Percentiles rank a stretch among this genome's conserved stretches.
These are phyloP conservation scores for Rhopilema esculentum DNA, from an alignment of 30 jellyfish, hydroid and myxozoan species.

Conservation along the genomic window DNA sequence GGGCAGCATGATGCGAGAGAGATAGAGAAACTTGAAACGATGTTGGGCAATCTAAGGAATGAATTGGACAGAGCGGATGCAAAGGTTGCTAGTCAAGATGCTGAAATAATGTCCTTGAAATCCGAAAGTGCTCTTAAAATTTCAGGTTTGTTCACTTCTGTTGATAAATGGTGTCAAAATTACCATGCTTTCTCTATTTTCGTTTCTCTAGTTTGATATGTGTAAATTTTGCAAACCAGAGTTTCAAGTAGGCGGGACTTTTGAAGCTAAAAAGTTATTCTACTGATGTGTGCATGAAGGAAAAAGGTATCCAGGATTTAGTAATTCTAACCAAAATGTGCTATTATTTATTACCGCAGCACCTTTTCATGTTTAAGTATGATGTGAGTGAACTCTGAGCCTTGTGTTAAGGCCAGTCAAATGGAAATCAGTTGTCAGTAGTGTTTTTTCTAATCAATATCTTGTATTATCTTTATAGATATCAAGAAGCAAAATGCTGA, in stretches of 20 bases:
- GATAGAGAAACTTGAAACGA: conserved; percentile 41
- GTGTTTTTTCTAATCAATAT: no score
- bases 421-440: no score
- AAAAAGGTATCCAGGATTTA: neutral
- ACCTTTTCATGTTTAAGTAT: neutral
- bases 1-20: conserved; percentile 55
- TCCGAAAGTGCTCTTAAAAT: conserved; percentile 47
- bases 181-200: neutral
- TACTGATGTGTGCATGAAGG: neutral
- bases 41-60: conserved; percentile 23
- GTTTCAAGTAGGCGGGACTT: no score
- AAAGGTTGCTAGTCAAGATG: conserved; percentile 46
- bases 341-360: neutral
- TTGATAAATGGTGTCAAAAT: no score
- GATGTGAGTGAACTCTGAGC: no score
- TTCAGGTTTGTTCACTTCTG: conserved; percentile 29
- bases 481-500: conserved; percentile 64
- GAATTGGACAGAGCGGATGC: conserved; percentile 60
- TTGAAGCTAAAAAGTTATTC: no score
- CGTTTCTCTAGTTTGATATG: no score
- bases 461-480: conserved; percentile 19
- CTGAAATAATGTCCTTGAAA: conserved; percentile 49
- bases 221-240: no score
- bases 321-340: neutral
- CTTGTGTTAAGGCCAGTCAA: no score